Conservation (phyloP, 2,797 vertebrate genomes). For the Sebastes vulpes region DNA sequence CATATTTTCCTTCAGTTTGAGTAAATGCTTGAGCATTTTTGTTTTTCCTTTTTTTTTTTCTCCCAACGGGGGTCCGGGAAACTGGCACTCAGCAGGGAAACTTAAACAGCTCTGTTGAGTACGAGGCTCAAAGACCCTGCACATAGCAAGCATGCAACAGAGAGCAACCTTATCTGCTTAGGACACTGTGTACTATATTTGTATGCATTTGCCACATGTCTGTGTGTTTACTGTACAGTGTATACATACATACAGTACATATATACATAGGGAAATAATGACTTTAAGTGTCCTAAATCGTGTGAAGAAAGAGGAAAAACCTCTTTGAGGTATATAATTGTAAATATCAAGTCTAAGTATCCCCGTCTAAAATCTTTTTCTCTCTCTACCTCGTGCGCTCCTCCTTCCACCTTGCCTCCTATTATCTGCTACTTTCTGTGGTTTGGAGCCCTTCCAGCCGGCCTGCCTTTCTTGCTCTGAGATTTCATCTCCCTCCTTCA, state of each 20-base stretch:
- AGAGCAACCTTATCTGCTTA: conserved; percentile 59
- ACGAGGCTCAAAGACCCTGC: conserved; percentile 66
- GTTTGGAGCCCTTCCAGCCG: conserved; percentile 92
- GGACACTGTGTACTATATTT: conserved; percentile 48
- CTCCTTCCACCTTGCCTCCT: conserved; percentile 67
- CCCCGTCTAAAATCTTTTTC: conserved; percentile 42
- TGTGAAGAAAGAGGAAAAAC: conserved; percentile 3
- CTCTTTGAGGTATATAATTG: conserved; percentile 46
- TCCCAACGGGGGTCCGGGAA: conserved; percentile 50
- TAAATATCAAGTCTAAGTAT: conserved; percentile 46
- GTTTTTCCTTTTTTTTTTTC: conserved; percentile 6
- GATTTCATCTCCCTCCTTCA: conserved; percentile 88
- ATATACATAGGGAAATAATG: neutral
- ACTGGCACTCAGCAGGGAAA: conserved; percentile 69
- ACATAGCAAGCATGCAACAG: conserved; percentile 49
- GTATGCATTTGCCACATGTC: conserved; percentile 24
- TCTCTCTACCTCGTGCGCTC: conserved; percentile 60
- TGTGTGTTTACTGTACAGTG: neutral
- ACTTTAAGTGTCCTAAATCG: conserved; percentile 3
- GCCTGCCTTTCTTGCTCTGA: conserved; percentile 88
- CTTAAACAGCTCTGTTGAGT: conserved; percentile 81
- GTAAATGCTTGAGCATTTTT: conserved; percentile 65
- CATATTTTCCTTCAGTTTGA: conserved; percentile 72
- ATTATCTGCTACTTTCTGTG: conserved; percentile 87
- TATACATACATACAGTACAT: neutral